phyloP scores from a whole-genome alignment of 2,888 invertebrate genomes.

The Tanytarsus gracilentus region DNA sequence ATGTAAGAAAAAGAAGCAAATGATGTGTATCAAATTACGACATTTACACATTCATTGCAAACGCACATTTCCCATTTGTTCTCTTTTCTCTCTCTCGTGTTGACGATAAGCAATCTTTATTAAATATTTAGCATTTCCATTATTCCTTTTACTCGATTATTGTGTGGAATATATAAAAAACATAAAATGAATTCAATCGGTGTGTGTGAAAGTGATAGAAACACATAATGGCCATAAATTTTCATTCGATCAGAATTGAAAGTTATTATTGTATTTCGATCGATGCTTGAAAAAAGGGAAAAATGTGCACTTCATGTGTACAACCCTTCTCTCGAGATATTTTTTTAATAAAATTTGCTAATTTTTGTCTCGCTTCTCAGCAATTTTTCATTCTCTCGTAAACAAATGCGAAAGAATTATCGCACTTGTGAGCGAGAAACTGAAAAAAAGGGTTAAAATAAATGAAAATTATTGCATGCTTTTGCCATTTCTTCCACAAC shows the following conservation, averaged over 20 bases:
- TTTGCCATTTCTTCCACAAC: slow-evolving; percentile 5
- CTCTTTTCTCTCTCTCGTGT: not conserved
- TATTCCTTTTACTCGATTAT: not conserved
- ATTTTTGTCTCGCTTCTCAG: no score
- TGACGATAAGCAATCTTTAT: slow-evolving; percentile 5
- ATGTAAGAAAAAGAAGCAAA: no score
- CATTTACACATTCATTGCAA: not conserved
- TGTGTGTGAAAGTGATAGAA: slow-evolving; percentile 14
- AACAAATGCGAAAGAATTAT: no score
- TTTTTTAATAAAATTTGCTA: no score
- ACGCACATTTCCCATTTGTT: not conserved
- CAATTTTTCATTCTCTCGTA: no score
- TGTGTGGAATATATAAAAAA: not conserved
- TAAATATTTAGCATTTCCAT: slow-evolving; percentile 25
- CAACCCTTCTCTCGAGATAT: not conserved
- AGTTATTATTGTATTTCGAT: slow-evolving; percentile 27
- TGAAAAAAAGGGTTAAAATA: not conserved
- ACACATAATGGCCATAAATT: slow-evolving; percentile 27
- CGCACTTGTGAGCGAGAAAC: no score
- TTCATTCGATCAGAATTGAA: slow-evolving; percentile 28
- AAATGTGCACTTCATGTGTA: not conserved
- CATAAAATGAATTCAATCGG: slow-evolving; percentile 5
- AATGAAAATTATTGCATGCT: not conserved
- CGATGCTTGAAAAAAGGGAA: no score
- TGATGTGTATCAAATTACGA: slow-evolving; percentile 28